Evolutionary conservation across 2,113 vertebrate genomes (phyloP), one percentile per base, ranked within the genome.

Genomic region (Protomyctophum bolini): DNA sequence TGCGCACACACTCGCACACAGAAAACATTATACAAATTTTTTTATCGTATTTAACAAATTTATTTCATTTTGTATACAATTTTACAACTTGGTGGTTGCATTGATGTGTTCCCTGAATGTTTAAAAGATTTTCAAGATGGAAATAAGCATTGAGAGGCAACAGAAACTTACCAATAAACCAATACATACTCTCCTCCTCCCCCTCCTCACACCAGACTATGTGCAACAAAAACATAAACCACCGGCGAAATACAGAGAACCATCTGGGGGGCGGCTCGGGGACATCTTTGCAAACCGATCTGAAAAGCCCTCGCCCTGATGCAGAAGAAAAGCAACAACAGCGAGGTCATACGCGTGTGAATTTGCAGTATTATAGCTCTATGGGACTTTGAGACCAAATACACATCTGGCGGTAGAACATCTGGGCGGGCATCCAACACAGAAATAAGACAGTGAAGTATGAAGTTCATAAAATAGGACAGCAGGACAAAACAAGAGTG

Each of bases 391-490:
- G 46, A 8, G 47, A 45, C 0, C 6, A 28, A 2, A 58, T 56
- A 29, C 60, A 10, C 15, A 1, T 8, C 64, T 5, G 73, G 33
- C 66, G 3, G 33, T 41, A 41, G 33, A 6, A 41, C 33, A 41
- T 41, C 33, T 41, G 33, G 33, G 33, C 33, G 33, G 33, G 12
- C 51, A 10, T 29, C 57, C 57, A 52, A 80, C 63, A 2, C 33
- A 41, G 33, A 41, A 28, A 10, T 50, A 64, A 68, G 79, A 86
- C 77, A 6, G 33, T 41, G 33, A 74, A 55, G 49, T 68, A n/a
- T n/a, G 76, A 73, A 83, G 74, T 85, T 78, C 74, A 73, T 67
- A 66, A n/a, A n/a, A 80, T 52, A 52, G 41, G 33, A 41, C 33
- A 8, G 12, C 28, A 12, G 15, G 14, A 8, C n/a, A 51, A 21